These are phyloP conservation scores for Sesamia nonagrioides DNA, from an alignment of 1,140 invertebrate genomes.

Conservation along the genomic window DNA sequence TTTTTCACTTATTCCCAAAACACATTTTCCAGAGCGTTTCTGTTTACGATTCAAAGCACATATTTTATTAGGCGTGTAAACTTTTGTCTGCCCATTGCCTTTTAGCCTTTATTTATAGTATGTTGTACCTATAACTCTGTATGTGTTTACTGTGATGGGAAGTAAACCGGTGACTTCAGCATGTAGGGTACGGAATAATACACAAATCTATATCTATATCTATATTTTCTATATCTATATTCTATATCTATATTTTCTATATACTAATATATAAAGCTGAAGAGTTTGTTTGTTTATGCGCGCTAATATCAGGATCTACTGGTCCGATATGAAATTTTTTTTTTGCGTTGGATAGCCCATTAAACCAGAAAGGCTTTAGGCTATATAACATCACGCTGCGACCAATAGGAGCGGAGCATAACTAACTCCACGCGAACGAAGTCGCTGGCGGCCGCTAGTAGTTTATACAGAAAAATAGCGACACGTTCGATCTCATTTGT, in stretches of 20 bases:
- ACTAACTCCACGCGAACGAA: too few relatives aligned
- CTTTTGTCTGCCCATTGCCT: constrained; percentile 36
- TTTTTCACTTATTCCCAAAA: constrained; percentile 41
- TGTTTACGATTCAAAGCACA: constrained; percentile 47
- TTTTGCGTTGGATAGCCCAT: too few relatives aligned
- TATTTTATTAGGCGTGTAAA: constrained; percentile 49
- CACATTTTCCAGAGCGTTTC: constrained; percentile 23
- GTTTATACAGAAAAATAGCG: neutral
- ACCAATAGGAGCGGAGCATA: too few relatives aligned
- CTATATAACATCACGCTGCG: too few relatives aligned
- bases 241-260: too few relatives aligned
- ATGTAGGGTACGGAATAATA: neutral
- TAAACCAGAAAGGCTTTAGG: too few relatives aligned
- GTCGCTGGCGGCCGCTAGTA: too few relatives aligned
- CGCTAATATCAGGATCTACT: too few relatives aligned
- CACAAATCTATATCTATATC: neutral
- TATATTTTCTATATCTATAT: neutral
- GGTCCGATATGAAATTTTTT: too few relatives aligned
- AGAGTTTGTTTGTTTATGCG: too few relatives aligned
- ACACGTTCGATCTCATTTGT: neutral
- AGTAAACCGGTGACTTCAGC: neutral
- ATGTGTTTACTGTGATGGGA: neutral
- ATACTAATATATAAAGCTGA: too few relatives aligned
- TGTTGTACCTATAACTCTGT: constrained; percentile 32
- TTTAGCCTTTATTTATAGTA: constrained; percentile 46